Conservation (phyloP, 1,140 invertebrate species). For the Neocloeon triangulifer region DNA sequence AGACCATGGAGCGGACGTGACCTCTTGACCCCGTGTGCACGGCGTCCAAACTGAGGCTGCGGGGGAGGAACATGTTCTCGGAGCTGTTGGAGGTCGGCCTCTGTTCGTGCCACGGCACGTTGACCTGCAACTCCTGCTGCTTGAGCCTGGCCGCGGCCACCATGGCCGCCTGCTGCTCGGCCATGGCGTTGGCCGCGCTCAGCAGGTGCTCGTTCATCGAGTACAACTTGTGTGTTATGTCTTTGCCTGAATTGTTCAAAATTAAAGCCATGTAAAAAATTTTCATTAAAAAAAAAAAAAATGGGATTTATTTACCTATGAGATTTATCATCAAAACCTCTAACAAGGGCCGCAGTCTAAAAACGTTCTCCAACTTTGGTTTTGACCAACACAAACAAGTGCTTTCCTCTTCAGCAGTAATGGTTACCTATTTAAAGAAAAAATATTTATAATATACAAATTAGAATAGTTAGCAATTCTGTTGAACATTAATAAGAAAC, state of each 20-base stretch:
- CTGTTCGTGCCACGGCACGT: constrained; percentile 10
- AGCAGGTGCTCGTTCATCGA: constrained; percentile 47
- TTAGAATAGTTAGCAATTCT: no score
- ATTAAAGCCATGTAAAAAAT: background rate
- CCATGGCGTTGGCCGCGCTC: constrained; percentile 14
- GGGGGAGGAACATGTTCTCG: constrained; percentile 21
- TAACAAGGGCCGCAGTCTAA: constrained; percentile 43
- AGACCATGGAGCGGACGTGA: constrained; percentile 38
- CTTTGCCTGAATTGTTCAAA: constrained; percentile 32
- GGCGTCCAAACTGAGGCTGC: constrained; percentile 52
- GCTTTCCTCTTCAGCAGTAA: constrained; percentile 53
- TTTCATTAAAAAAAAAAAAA: constrained; percentile 1
- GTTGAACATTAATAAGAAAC: no score
- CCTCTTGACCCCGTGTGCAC: constrained; percentile 51
- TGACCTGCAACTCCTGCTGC: constrained; percentile 5
- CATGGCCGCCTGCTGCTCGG: constrained; percentile 22
- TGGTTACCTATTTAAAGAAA: constrained; percentile 51
- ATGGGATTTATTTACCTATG: constrained; percentile 30
- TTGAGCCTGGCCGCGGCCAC: constrained; percentile 12
- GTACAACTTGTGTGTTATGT: constrained; percentile 67
- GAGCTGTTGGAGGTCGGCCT: constrained; percentile 17
- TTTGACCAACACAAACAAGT: constrained; percentile 56
- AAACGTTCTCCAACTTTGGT: constrained; percentile 40
- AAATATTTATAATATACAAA: no score
- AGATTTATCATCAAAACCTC: constrained; percentile 49